phyloP scores from a whole-genome alignment of 2,888 invertebrate genomes.

The Cryptocephalus moraei region DNA sequence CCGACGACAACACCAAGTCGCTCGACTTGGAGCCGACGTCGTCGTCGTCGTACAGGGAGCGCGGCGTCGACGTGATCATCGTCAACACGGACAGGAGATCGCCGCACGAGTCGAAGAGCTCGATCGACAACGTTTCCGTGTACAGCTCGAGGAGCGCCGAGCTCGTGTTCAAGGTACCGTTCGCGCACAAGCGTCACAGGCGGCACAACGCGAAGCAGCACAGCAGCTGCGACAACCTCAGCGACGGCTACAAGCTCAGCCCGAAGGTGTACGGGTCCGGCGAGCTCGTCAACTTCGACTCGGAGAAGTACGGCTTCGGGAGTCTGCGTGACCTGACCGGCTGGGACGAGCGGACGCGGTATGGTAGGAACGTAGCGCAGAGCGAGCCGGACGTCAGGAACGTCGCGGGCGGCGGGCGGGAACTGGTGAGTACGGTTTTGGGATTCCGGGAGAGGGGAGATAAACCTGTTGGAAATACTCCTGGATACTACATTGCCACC shows the following conservation, averaged over 20 bases:
- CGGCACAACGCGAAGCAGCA: constrained; percentile 25
- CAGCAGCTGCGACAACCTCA: constrained; percentile 31
- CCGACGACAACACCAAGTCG: constrained; percentile 23
- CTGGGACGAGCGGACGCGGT: constrained; percentile 16
- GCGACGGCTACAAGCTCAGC: constrained; percentile 46
- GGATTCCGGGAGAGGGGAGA: no score
- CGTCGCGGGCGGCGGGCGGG: background rate
- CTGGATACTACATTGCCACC: no score
- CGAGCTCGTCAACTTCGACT: constrained; percentile 30
- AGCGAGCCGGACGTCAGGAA: constrained; percentile 58
- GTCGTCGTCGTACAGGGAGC: constrained; percentile 2
- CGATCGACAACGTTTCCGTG: constrained; percentile 47
- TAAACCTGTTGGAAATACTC: no score
- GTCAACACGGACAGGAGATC: constrained; percentile 20
- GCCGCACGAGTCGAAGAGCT: constrained; percentile 26
- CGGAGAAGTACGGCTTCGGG: constrained; percentile 43
- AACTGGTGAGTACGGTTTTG: no score
- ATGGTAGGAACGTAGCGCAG: constrained; percentile 35
- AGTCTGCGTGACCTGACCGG: constrained; percentile 54
- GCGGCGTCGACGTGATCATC: constrained; percentile 33
- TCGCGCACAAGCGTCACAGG: constrained; percentile 24
- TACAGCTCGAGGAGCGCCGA: constrained; percentile 51
- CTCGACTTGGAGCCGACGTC: constrained; percentile 19
- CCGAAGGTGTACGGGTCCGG: constrained; percentile 54
- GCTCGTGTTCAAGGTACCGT: constrained; percentile 33